Conservation (phyloP, 2,888 invertebrate genomes). For the Thecophora atra region DNA sequence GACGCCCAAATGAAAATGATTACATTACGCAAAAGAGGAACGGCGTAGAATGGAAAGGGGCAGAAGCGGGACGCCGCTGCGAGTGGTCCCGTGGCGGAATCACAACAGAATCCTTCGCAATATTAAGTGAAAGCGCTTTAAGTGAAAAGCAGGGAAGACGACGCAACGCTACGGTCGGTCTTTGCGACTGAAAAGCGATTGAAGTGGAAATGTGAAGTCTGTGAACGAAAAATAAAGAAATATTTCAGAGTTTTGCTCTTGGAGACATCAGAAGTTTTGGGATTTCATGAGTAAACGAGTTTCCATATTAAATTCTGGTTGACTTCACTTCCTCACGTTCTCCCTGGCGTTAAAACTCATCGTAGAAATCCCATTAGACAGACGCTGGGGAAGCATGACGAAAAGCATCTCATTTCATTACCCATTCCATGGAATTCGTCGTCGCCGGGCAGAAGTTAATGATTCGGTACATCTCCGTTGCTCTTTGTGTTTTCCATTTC, state of each 20-base stretch:
- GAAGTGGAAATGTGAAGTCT: no score
- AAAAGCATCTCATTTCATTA: not conserved
- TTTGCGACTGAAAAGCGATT: not conserved
- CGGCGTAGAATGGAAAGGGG: not conserved
- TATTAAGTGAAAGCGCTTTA: conserved; percentile 3
- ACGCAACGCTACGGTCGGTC: conserved; percentile 1
- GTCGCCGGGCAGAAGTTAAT: conserved; percentile 27
- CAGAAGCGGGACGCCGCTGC: not conserved
- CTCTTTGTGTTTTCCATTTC: conserved; percentile 2
- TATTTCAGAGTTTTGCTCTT: no score
- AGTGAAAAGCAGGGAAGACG: not conserved
- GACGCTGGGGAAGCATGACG: not conserved
- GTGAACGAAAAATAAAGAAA: no score
- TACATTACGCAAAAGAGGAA: conserved; percentile 59
- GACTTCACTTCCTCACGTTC: no score
- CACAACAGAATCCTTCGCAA: not conserved
- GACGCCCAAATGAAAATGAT: conserved; percentile 56
- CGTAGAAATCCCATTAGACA: not conserved
- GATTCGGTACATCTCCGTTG: conserved; percentile 15
- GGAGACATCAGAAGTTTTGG: no score
- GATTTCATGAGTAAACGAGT: no score
- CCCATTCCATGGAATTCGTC: not conserved
- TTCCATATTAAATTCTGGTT: no score
- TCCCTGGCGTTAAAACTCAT: no score
- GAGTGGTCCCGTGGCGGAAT: conserved; percentile 7